Evolutionary conservation across 1,140 invertebrate species (phyloP).

Genomic region (Drosophila repleta): DNA sequence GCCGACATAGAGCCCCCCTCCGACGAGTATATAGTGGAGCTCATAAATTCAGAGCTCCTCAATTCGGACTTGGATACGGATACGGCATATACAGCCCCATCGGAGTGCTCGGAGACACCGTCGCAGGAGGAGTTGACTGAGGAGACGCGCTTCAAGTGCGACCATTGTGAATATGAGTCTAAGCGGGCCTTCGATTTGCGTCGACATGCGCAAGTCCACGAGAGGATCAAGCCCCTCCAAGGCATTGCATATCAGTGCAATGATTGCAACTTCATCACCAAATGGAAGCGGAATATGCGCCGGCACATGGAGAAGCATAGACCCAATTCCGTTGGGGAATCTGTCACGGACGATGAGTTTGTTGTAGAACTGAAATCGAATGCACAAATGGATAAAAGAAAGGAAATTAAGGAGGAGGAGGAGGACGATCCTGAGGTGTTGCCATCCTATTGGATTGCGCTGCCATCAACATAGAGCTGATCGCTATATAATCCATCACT

Average conservation of each 20-base stretch:
- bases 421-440: conserved; percentile 1
- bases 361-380: conserved; percentile 1
- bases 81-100: not conserved
- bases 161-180: conserved; percentile 25
- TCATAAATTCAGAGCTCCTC: conserved; percentile 6
- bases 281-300: conserved; percentile 36
- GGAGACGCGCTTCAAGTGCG: conserved; percentile 16
- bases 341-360: not conserved
- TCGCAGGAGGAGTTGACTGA: not conserved
- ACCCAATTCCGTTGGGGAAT: not conserved
- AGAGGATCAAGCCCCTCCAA: conserved; percentile 7
- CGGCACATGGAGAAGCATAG: conserved; percentile 31
- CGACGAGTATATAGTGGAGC: conserved; percentile 13
- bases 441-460: conserved; percentile 15
- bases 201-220: conserved; percentile 14
- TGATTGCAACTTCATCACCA: conserved; percentile 27
- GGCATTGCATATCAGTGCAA: conserved; percentile 25
- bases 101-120: not conserved
- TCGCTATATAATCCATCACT: no score
- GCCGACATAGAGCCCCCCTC: not conserved
- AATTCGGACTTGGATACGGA: conserved; percentile 3
- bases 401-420: not conserved
- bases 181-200: conserved; percentile 30
- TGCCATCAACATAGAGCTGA: not conserved
- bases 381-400: not conserved